Evolutionary conservation across 2,888 invertebrate species (phyloP).

Genomic region (Athripsodes cinereus): DNA sequence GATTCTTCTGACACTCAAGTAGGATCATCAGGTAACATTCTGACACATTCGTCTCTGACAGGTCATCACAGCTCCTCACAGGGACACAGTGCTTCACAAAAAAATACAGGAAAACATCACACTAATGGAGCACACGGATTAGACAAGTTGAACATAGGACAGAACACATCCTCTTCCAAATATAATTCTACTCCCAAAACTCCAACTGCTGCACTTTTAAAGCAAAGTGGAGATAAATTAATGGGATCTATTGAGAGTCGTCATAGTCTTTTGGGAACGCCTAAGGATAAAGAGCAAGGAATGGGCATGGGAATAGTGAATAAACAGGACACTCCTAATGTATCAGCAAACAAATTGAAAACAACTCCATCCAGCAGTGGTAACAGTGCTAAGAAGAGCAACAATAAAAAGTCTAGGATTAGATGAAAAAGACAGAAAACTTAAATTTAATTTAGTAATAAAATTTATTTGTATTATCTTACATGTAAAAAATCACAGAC

Average conservation of each 20-base stretch:
- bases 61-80: slow-evolving; percentile 49
- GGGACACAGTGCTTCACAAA: slow-evolving; percentile 38
- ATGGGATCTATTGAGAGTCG: slow-evolving; percentile 43
- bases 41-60: slow-evolving; percentile 30
- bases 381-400: slow-evolving; percentile 67
- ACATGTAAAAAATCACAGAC: no score
- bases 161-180: slow-evolving; percentile 33
- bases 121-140: slow-evolving; percentile 37
- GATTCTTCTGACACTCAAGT: slow-evolving; percentile 66
- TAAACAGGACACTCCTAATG: slow-evolving; percentile 41
- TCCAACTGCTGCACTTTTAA: slow-evolving; percentile 39
- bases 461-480: no score
- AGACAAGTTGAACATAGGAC: slow-evolving; percentile 38
- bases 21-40: slow-evolving; percentile 43
- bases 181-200: slow-evolving; percentile 42
- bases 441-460: not conserved
- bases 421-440: slow-evolving; percentile 29
- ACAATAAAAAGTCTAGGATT: slow-evolving; percentile 77
- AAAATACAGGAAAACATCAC: slow-evolving; percentile 48
- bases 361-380: slow-evolving; percentile 35
- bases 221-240: slow-evolving; percentile 43
- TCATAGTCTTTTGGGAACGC: slow-evolving; percentile 40
- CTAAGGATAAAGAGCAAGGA: slow-evolving; percentile 44
- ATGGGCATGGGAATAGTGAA: slow-evolving; percentile 33
- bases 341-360: slow-evolving; percentile 51